Conservation (phyloP, 2,888 invertebrate genomes). For the Microctonus aethiopoides region DNA sequence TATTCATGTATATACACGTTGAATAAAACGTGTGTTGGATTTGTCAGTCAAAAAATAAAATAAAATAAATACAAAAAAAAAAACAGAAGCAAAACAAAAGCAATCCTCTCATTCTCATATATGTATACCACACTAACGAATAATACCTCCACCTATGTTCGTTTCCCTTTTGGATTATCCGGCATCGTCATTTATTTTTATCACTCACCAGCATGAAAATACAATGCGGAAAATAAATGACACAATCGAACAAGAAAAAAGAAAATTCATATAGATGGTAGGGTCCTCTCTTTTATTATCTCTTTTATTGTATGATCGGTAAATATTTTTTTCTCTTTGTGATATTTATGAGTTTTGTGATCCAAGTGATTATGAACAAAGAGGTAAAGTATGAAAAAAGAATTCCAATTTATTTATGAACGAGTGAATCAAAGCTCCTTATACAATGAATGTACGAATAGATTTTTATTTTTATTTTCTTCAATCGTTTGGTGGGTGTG, state of each 20-base stretch:
- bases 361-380: not conserved
- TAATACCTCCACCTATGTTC: constrained; percentile 8
- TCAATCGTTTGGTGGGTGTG: not conserved
- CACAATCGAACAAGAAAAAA: not conserved
- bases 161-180: constrained; percentile 27
- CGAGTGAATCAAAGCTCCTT: not conserved
- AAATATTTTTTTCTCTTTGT: not conserved
- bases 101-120: not conserved
- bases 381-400: not conserved
- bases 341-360: not conserved
- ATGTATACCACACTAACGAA: not conserved
- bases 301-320: not conserved
- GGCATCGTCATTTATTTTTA: constrained; percentile 18
- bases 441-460: not conserved
- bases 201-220: not conserved
- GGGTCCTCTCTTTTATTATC: not conserved
- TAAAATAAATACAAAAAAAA: not conserved
- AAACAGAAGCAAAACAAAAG: not conserved
- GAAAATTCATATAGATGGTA: not conserved
- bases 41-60: constrained; percentile 20
- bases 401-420: not conserved
- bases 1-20: constrained; percentile 35
- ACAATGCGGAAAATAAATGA: not conserved
- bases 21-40: constrained; percentile 33
- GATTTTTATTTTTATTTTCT: not conserved